phyloP scores from a whole-genome alignment of 2,888 invertebrate genomes.

The Phortica okadai region DNA sequence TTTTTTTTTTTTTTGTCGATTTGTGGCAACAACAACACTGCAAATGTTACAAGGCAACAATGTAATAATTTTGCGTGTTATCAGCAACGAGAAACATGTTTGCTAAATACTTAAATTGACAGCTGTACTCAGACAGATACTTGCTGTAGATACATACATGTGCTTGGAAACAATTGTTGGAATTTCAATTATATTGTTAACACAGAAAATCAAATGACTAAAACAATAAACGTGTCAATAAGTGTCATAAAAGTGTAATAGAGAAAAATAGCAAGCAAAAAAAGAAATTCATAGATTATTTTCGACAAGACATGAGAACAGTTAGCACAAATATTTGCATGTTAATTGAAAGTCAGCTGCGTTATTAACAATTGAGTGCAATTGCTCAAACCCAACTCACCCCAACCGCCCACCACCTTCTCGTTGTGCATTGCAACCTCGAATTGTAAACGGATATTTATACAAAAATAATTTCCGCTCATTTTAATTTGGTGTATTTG shows the following conservation, averaged over 20 bases:
- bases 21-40: constrained; percentile 2
- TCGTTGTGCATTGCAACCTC: not conserved
- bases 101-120: constrained; percentile 61
- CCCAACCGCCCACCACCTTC: no score
- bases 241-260: constrained; percentile 1
- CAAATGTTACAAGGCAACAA: constrained; percentile 41
- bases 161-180: not conserved
- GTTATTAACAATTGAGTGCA: no score
- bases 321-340: no score
- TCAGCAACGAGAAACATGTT: constrained; percentile 46
- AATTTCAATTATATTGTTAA: constrained; percentile 19
- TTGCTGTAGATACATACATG: not conserved
- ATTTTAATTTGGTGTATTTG: constrained; percentile 50
- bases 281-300: not conserved
- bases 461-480: constrained; percentile 58
- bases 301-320: no score
- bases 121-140: constrained; percentile 55
- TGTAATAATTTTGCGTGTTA: constrained; percentile 42
- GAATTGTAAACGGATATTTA: constrained; percentile 57
- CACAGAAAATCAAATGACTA: constrained; percentile 50
- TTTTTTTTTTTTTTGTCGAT: not conserved
- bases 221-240: constrained; percentile 51
- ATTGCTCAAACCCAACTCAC: no score
- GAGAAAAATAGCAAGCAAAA: not conserved
- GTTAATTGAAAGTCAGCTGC: no score